These are phyloP conservation scores for Noctua janthe DNA, from an alignment of 2,888 invertebrate genomes.

Conservation along the genomic window DNA sequence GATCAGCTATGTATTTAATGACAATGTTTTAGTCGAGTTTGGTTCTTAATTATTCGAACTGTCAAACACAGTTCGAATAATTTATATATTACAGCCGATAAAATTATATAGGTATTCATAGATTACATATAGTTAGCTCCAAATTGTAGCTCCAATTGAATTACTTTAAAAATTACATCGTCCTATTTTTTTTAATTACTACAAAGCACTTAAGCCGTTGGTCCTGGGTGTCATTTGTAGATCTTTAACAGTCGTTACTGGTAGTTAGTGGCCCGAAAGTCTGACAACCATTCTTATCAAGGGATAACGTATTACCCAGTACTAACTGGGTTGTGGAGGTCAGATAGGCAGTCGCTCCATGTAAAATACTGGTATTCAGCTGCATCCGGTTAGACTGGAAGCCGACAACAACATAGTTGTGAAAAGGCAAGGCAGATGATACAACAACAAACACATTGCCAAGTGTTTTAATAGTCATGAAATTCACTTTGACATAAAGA, in stretches of 20 bases:
- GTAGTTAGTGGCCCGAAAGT: neutral
- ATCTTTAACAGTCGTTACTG: neutral
- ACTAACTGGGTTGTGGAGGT: too few relatives aligned
- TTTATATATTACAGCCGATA: too few relatives aligned
- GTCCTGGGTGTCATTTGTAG: neutral
- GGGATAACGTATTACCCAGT: too few relatives aligned
- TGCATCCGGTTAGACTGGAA: neutral
- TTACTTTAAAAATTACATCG: too few relatives aligned
- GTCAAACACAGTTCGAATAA: too few relatives aligned
- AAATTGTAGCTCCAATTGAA: too few relatives aligned
- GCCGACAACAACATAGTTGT: neutral
- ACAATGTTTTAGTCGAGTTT: neutral
- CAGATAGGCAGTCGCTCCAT: too few relatives aligned
- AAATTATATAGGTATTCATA: too few relatives aligned
- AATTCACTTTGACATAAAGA: neutral
- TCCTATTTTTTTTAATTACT: neutral
- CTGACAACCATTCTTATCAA: neutral
- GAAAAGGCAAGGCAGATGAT: neutral
- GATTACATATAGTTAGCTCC: too few relatives aligned
- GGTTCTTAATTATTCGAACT: neutral
- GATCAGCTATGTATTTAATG: neutral
- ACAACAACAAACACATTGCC: neutral
- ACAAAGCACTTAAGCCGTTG: neutral
- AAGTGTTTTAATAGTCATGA: neutral
- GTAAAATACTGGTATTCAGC: too few relatives aligned